Conservation (phyloP, 2,113 vertebrate genomes). For the cattle (Bos taurus) region ARS-UCD2.0 NC_037356.1:44247501-44248000, state of each 20-base stretch:
- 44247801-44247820: not conserved
- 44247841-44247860: not conserved
- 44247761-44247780: not conserved
- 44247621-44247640: not conserved
- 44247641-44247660: not conserved
- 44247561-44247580: not conserved
- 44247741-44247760: not conserved
- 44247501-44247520: not conserved
- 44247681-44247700: not conserved
- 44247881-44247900: not conserved
- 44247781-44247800: not conserved
- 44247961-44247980: not conserved
- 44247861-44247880: not conserved
- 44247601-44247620: not conserved
- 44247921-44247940: not conserved
- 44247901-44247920: not conserved
- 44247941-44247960: not conserved
- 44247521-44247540: not conserved
- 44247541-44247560: not conserved
- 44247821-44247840: not conserved
- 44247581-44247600: not conserved
- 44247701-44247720: not conserved
- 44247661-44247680: not conserved
- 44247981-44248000: not conserved
- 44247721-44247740: not conserved